These are phyloP conservation scores for Gadopsis marmoratus DNA, from an alignment of 2,797 vertebrate species.

Conservation along the genomic window DNA sequence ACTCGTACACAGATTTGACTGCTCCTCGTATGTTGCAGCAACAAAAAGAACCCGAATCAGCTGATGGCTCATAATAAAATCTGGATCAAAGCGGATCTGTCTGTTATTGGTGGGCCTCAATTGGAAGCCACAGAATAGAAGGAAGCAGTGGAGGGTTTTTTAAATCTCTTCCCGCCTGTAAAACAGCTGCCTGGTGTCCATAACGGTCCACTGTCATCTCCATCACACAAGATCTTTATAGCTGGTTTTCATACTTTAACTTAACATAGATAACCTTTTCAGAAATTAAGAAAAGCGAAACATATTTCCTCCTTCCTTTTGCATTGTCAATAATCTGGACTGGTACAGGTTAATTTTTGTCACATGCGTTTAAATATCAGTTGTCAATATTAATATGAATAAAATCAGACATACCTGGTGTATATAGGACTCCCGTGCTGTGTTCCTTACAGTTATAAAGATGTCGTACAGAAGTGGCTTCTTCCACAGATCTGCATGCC, in stretches of 20 bases:
- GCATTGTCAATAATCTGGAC: neutral
- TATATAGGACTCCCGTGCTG: neutral
- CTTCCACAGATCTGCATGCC: conserved; percentile 15
- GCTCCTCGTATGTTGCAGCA: neutral
- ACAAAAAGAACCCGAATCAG: neutral
- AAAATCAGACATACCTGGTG: conserved; percentile 51
- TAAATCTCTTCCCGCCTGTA: neutral
- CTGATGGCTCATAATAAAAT: neutral
- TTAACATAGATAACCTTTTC: neutral
- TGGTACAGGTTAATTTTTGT: neutral
- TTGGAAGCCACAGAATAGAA: neutral
- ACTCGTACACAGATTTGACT: neutral
- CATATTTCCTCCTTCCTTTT: neutral
- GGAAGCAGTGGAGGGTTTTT: neutral
- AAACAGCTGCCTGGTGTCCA: neutral
- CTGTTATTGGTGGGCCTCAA: conserved; percentile 3
- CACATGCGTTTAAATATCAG: neutral
- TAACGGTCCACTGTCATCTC: neutral
- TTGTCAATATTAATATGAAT: neutral
- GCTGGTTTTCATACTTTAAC: neutral
- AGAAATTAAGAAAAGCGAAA: neutral
- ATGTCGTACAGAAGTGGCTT: neutral
- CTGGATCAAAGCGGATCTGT: neutral
- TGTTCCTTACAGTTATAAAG: neutral
- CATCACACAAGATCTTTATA: neutral